Evolutionary conservation across 1,140 invertebrate species (phyloP).

Genomic region (Aphaenogaster ashmeadi): DNA sequence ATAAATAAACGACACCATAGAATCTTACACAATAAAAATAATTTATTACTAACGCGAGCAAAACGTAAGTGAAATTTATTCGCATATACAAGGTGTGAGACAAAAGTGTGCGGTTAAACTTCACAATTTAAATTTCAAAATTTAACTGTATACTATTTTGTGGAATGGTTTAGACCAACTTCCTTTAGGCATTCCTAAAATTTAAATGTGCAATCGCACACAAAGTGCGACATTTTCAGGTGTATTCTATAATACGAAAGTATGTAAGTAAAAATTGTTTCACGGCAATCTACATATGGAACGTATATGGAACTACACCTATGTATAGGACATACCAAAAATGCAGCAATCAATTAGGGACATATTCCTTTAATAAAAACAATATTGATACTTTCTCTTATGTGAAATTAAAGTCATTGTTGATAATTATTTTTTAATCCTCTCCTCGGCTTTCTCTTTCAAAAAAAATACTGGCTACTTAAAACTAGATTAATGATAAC

Average conservation of each 20-base stretch:
- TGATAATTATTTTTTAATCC: slow-evolving; percentile 7
- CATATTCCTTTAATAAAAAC: slow-evolving; percentile 5
- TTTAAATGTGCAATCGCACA: slow-evolving; percentile 1
- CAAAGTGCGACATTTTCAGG: neutral
- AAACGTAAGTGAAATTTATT: slow-evolving; percentile 21
- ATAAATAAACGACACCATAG: slow-evolving; percentile 16
- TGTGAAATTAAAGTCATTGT: slow-evolving; percentile 4
- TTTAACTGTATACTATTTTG: neutral
- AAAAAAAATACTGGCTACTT: neutral
- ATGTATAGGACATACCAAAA: slow-evolving; percentile 36
- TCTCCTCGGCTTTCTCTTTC: neutral
- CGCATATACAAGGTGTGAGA: slow-evolving; percentile 24
- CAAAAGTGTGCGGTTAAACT: slow-evolving; percentile 10
- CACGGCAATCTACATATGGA: slow-evolving; percentile 7
- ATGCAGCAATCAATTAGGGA: slow-evolving; percentile 40
- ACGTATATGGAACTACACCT: slow-evolving; percentile 19
- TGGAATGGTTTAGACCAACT: slow-evolving; percentile 12
- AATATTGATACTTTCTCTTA: neutral
- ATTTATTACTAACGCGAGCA: slow-evolving; percentile 40
- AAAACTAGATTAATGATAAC: slow-evolving; percentile 30
- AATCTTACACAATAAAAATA: slow-evolving; percentile 33
- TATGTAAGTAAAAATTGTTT: slow-evolving; percentile 18
- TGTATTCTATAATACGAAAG: slow-evolving; percentile 33
- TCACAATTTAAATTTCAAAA: slow-evolving; percentile 14
- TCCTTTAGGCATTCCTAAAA: slow-evolving; percentile 9